Evolutionary conservation across 2,113 vertebrate species (phyloP).

Genomic region (Formicarius rufipectus): DNA sequence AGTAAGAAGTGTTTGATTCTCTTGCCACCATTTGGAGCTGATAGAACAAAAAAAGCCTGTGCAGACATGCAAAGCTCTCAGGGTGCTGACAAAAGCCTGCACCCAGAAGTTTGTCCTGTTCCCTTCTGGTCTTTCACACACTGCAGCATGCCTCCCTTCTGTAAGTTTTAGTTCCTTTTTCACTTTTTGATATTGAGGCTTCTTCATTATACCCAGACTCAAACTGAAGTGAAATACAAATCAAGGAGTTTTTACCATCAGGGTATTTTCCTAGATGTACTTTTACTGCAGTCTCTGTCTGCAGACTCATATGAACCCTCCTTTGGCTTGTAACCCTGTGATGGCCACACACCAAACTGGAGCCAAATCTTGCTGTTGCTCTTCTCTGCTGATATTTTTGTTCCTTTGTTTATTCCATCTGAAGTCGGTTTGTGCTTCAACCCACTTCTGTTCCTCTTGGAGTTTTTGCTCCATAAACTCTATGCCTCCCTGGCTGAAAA

Average conservation of each 20-base stretch:
- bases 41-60: not conserved
- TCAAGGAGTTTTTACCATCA: not conserved
- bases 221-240: not conserved
- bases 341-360: not conserved
- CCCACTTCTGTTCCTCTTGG: constrained; percentile 5
- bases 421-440: not conserved
- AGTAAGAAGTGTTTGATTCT: not conserved
- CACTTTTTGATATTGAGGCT: not conserved
- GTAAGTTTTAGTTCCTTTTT: not conserved
- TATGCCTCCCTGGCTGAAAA: constrained; percentile 36
- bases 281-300: not conserved
- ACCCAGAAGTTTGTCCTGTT: not conserved
- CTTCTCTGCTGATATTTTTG: constrained; percentile 2
- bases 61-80: not conserved
- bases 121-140: not conserved
- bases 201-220: not conserved
- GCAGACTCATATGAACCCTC: not conserved
- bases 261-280: not conserved
- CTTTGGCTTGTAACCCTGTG: not conserved
- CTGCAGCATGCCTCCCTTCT: not conserved
- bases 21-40: not conserved
- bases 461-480: constrained; percentile 45
- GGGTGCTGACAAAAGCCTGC: not conserved
- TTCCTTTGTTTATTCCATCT: constrained; percentile 18
- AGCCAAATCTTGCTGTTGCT: not conserved